phyloP scores from a whole-genome alignment of 1,140 invertebrate species.

The Leptinotarsa texana region DNA sequence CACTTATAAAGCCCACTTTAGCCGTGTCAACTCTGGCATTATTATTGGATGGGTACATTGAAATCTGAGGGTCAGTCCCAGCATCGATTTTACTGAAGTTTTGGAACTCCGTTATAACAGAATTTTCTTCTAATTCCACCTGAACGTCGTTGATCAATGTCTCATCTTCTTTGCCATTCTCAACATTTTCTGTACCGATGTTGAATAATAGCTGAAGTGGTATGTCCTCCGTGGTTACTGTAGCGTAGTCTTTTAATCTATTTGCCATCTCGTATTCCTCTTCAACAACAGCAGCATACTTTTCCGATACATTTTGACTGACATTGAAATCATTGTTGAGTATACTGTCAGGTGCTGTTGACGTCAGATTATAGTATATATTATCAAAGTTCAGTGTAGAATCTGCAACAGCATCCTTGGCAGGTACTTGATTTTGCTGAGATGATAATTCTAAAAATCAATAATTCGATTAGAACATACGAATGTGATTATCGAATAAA shows the following conservation, averaged over 20 bases:
- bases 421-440: background rate
- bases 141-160: slow-evolving; percentile 50
- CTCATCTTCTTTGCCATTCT: slow-evolving; percentile 48
- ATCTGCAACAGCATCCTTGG: background rate
- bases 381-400: slow-evolving; percentile 16
- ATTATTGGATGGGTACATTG: slow-evolving; percentile 41
- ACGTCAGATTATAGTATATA: slow-evolving; percentile 1
- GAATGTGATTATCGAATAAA: too few relatives aligned
- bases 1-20: slow-evolving; percentile 50
- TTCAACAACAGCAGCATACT: slow-evolving; percentile 47
- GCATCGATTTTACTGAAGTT: slow-evolving; percentile 46
- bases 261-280: slow-evolving; percentile 51
- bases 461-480: too few relatives aligned
- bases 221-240: slow-evolving; percentile 52
- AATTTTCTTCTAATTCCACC: slow-evolving; percentile 50
- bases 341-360: slow-evolving; percentile 12
- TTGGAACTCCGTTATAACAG: slow-evolving; percentile 52
- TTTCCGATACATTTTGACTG: slow-evolving; percentile 21
- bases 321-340: background rate
- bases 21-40: slow-evolving; percentile 37
- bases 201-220: slow-evolving; percentile 51
- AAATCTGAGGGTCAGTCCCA: background rate
- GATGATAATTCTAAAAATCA: background rate
- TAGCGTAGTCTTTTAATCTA: slow-evolving; percentile 54
- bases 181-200: slow-evolving; percentile 52